Evolutionary conservation across 2,113 vertebrate genomes (phyloP).

Genomic region (Euleptes europaea): DNA sequence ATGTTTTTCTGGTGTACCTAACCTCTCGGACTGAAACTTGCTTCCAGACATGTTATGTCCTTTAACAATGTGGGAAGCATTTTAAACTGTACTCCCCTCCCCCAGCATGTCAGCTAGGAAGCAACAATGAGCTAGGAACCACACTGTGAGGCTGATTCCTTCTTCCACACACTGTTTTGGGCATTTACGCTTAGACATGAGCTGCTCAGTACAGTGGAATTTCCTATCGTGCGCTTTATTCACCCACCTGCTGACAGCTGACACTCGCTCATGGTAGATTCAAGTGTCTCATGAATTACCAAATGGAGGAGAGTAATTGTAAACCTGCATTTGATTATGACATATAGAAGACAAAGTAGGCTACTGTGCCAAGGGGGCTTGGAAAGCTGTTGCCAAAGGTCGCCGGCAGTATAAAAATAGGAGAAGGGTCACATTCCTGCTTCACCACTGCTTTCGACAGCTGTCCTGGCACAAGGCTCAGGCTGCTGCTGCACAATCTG

Average conservation of each 20-base stretch:
- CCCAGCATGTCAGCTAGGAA: background rate
- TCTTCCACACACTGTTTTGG: background rate
- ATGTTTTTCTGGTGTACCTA: too few species aligned
- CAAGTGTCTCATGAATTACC: slow-evolving; percentile 14
- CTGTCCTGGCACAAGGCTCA: background rate
- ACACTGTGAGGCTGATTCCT: background rate
- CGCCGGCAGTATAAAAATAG: background rate
- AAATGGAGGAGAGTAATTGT: background rate
- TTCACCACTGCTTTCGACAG: too few species aligned
- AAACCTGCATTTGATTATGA: background rate
- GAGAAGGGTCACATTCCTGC: accelerated
- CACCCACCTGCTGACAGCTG: background rate
- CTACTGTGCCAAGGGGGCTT: background rate
- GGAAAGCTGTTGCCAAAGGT: background rate
- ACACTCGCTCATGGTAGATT: background rate
- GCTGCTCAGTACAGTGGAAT: background rate
- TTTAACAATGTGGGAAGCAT: background rate
- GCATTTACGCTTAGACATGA: background rate
- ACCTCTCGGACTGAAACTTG: background rate
- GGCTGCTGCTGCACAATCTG: background rate
- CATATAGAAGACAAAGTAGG: background rate
- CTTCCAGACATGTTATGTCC: background rate
- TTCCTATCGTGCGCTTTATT: background rate
- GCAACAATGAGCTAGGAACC: background rate
- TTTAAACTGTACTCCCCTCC: background rate